These are phyloP conservation scores for Seriola rivoliana DNA, from an alignment of 2,113 vertebrate species.

Conservation along the genomic window DNA sequence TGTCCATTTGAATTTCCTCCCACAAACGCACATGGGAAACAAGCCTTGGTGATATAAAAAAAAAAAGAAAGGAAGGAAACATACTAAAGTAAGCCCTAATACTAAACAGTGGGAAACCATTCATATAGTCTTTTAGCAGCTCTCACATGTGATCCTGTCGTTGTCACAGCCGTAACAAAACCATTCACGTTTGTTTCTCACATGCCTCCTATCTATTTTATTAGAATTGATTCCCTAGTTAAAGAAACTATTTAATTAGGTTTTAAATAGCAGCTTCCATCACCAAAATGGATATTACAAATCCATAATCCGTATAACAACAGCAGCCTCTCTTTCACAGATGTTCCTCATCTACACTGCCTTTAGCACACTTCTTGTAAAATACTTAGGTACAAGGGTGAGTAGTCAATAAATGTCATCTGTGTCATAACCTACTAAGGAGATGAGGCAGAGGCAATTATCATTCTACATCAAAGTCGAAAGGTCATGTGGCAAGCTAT, in stretches of 20 bases:
- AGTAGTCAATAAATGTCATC: conserved; percentile 65
- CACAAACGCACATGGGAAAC: conserved; percentile 2
- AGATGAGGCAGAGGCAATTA: conserved; percentile 54
- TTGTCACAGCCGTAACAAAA: conserved; percentile 24
- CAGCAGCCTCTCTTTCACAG: conserved; percentile 40
- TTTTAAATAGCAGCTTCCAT: conserved; percentile 50
- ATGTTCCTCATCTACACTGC: neutral
- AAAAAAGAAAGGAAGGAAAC: neutral
- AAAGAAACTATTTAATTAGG: conserved; percentile 7
- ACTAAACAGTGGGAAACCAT: neutral
- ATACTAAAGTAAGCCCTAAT: neutral
- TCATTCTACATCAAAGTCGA: conserved; percentile 44
- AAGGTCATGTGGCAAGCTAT: conserved; percentile 57
- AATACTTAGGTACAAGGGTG: conserved; percentile 25
- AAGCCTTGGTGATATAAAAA: conserved; percentile 18
- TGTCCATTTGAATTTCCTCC: conserved; percentile 62
- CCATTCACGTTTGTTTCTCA: conserved; percentile 18
- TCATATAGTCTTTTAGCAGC: neutral
- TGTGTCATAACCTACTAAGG: conserved; percentile 42
- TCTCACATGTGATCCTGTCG: conserved; percentile 9
- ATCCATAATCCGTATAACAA: conserved; percentile 37
- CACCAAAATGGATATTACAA: conserved; percentile 43
- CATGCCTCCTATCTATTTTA: conserved; percentile 20
- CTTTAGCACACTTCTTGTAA: conserved; percentile 31
- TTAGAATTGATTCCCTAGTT: neutral